phyloP scores from a whole-genome alignment of 2,888 invertebrate genomes.

The Hofmannophila pseudospretella region DNA sequence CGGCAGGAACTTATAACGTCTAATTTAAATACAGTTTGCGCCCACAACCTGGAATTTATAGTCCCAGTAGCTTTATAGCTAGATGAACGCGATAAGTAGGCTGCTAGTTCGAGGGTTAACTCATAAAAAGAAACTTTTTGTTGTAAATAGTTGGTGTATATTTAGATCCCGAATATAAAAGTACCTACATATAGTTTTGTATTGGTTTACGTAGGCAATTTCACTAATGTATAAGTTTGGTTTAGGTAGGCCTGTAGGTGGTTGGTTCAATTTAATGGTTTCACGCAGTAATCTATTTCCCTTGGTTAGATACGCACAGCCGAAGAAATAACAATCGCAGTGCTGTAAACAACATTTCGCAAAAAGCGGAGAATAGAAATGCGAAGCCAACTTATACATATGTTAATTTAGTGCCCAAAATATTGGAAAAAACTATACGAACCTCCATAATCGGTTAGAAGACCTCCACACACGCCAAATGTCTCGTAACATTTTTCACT shows the following conservation, averaged over 20 bases:
- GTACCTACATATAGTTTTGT: constrained; percentile 12
- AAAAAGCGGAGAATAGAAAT: constrained; percentile 12
- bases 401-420: constrained; percentile 13
- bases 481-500: constrained; percentile 38
- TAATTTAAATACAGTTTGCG: constrained; percentile 12
- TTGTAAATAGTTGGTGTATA: constrained; percentile 9
- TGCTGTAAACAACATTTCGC: constrained; percentile 23
- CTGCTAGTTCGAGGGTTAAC: constrained; percentile 8
- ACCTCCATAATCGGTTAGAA: constrained; percentile 29
- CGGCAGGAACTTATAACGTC: constrained; percentile 9
- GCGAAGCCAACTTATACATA: constrained; percentile 22
- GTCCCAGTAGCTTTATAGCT: constrained; percentile 5
- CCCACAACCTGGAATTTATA: constrained; percentile 11
- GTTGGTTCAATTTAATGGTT: too few relatives aligned
- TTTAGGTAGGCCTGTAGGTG: too few relatives aligned
- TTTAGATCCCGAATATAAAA: constrained; percentile 8
- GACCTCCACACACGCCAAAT: constrained; percentile 20
- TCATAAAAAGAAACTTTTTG: constrained; percentile 18
- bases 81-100: constrained; percentile 19
- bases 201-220: not conserved
- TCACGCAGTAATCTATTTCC: constrained; percentile 1
- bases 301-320: constrained; percentile 16
- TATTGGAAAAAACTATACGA: constrained; percentile 19
- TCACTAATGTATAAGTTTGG: not conserved
- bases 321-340: constrained; percentile 15